Conservation (phyloP, 1,140 invertebrate species). For the Alviniconcha marisindica region DNA sequence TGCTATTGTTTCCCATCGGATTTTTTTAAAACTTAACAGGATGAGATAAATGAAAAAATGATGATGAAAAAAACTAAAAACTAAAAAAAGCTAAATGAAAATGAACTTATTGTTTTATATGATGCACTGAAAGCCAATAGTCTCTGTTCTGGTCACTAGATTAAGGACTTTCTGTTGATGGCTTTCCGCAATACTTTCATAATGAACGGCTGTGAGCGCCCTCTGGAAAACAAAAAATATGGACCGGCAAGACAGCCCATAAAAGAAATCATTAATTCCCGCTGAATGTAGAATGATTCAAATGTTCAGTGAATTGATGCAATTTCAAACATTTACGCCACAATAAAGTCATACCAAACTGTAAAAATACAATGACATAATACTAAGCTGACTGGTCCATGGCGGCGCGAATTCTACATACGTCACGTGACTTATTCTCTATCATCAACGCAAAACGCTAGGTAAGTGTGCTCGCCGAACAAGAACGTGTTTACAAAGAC, state of each 20-base stretch:
- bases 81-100: no score
- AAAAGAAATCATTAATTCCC: not conserved
- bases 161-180: no score
- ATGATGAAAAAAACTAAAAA: no score
- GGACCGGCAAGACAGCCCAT: no score
- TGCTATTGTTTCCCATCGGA: no score
- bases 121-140: no score
- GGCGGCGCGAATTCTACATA: conserved; percentile 63
- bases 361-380: conserved; percentile 1
- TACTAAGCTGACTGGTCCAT: conserved; percentile 50
- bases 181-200: no score
- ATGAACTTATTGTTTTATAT: no score
- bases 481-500: conserved; percentile 17
- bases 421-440: conserved; percentile 59
- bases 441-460: conserved; percentile 49
- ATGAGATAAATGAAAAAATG: no score
- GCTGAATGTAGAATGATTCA: not conserved
- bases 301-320: not conserved
- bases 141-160: no score
- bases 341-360: not conserved
- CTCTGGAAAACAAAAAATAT: conserved; percentile 9
- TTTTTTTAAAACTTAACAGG: no score
- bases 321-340: not conserved
- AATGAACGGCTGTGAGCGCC: conserved; percentile 6
- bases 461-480: conserved; percentile 36